Conservation (phyloP, 2,797 vertebrate species). For the Cephalopachus bancanus region DNA sequence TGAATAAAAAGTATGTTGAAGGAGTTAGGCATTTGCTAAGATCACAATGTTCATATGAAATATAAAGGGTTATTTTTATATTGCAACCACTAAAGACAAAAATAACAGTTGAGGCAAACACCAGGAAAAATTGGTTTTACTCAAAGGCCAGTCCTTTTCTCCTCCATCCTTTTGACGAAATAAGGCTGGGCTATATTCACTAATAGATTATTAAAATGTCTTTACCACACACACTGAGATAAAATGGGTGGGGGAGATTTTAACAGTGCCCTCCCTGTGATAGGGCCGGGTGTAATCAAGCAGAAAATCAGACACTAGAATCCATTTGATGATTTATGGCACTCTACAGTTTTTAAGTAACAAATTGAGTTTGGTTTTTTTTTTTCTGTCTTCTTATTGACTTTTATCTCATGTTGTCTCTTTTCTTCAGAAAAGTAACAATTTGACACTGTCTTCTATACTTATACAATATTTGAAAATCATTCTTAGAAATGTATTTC, state of each 20-base stretch:
- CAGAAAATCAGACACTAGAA: conserved; percentile 82
- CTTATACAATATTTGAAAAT: conserved; percentile 24
- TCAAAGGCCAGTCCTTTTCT: conserved; percentile 85
- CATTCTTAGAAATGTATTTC: conserved; percentile 24
- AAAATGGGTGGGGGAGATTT: conserved; percentile 77
- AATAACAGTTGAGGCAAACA: conserved; percentile 86
- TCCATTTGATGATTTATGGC: conserved; percentile 80
- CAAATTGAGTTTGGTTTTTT: conserved; percentile 63
- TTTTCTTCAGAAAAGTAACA: conserved; percentile 56
- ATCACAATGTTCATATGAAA: conserved; percentile 81
- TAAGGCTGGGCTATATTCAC: conserved; percentile 85
- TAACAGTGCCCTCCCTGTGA: conserved; percentile 76
- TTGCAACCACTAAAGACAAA: conserved; percentile 83
- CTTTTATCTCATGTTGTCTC: conserved; percentile 53
- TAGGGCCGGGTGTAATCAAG: conserved; percentile 86
- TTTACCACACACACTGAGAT: conserved; percentile 85
- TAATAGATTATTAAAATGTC: conserved; percentile 84
- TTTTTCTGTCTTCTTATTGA: conserved; percentile 81
- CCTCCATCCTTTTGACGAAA: conserved; percentile 83
- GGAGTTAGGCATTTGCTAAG: not conserved
- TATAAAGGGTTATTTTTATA: conserved; percentile 85
- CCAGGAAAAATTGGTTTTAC: conserved; percentile 82
- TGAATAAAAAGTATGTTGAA: conserved; percentile 79
- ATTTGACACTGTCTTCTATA: conserved; percentile 33
- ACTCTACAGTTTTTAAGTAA: conserved; percentile 80